A percentile compares a stretch with the other conserved stretches of the same genome.
Conservation (phyloP, 2,797 vertebrate genomes). For the Poeciliopsis turneri region DNA sequence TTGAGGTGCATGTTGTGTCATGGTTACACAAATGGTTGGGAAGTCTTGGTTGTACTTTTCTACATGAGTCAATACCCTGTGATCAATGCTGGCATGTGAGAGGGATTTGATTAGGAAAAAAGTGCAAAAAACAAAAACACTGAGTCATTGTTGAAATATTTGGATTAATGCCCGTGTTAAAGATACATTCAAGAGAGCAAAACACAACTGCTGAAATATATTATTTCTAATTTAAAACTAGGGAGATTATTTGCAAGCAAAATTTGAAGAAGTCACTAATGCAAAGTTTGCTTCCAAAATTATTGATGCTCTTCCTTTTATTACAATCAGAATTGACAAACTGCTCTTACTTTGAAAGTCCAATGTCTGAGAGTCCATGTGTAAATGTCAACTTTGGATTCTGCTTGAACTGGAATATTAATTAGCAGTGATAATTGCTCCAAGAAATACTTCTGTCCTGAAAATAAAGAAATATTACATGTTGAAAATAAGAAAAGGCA, state of each 20-base stretch:
- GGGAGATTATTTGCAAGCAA: neutral
- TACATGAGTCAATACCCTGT: neutral
- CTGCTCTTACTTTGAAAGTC: neutral
- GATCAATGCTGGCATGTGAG: neutral
- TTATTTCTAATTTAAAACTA: neutral
- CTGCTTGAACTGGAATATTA: neutral
- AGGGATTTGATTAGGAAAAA: neutral
- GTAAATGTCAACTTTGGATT: neutral
- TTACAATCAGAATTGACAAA: neutral
- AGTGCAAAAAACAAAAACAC: neutral
- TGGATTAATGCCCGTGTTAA: neutral
- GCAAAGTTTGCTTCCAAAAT: neutral
- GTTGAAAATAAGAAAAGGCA: neutral
- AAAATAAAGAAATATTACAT: neutral
- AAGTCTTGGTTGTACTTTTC: neutral
- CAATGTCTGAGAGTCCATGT: neutral
- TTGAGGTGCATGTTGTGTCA: conserved; percentile 28
- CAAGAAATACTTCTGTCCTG: neutral
- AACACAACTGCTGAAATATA: neutral
- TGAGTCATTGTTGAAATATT: neutral
- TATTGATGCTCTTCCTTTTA: neutral
- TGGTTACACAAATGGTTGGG: neutral
- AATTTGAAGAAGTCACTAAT: conserved; percentile 9
- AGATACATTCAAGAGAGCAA: neutral
- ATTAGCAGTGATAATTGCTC: neutral